Conservation (phyloP, 2,797 vertebrate genomes). For the Syncerus caffer region DNA sequence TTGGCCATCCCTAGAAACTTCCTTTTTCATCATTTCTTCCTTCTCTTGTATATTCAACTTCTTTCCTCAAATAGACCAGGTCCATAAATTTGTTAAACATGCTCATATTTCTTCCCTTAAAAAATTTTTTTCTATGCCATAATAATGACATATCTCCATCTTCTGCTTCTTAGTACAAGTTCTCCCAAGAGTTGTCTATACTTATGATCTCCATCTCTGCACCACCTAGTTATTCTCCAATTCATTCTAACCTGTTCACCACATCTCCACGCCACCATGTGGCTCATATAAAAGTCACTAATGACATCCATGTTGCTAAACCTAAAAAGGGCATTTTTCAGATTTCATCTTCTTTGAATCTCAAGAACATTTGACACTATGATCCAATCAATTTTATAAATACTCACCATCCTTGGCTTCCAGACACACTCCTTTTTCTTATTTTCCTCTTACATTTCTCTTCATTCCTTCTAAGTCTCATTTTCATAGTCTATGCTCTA, state of each 20-base stretch:
- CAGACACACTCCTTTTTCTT: background rate
- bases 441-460: conserved; percentile 1
- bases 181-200: background rate
- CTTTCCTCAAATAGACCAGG: background rate
- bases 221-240: background rate
- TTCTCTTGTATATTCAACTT: background rate
- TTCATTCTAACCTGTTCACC: background rate
- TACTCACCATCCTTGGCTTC: background rate
- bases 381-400: background rate
- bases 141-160: background rate
- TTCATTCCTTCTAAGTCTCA: background rate
- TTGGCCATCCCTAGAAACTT: background rate
- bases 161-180: background rate
- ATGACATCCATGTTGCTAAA: background rate
- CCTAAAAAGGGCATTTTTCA: background rate
- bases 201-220: background rate
- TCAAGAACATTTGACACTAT: background rate
- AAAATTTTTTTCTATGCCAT: background rate
- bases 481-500: background rate
- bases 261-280: background rate
- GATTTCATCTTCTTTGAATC: background rate
- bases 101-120: background rate
- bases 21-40: background rate
- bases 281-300: background rate
- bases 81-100: background rate